phyloP scores from a whole-genome alignment of 2,113 vertebrate species.

The Eolophus roseicapilla region DNA sequence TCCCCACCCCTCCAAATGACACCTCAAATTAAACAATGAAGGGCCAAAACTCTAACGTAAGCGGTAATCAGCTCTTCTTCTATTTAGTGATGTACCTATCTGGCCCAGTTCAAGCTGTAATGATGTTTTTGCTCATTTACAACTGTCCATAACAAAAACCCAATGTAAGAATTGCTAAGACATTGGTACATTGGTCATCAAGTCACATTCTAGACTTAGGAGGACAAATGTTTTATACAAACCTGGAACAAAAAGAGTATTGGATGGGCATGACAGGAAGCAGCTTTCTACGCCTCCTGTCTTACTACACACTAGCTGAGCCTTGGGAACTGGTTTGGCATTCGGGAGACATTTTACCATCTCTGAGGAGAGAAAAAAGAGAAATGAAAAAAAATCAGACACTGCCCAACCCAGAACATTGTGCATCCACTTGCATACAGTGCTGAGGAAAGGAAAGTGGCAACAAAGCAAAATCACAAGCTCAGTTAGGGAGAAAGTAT shows the following conservation, averaged over 20 bases:
- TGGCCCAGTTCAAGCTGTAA: neutral
- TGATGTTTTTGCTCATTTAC: neutral
- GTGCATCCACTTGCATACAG: neutral
- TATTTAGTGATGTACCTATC: neutral
- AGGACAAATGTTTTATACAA: conserved; percentile 7
- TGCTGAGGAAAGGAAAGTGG: neutral
- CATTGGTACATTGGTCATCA: neutral
- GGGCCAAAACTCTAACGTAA: neutral
- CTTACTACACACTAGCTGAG: conserved; percentile 87
- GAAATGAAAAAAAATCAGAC: neutral
- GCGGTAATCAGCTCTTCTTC: neutral
- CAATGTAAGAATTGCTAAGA: neutral
- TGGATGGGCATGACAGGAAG: conserved; percentile 87
- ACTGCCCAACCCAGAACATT: neutral
- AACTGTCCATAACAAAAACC: neutral
- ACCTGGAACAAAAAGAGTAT: conserved; percentile 90
- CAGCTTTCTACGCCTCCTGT: conserved; percentile 86
- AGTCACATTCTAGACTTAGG: neutral
- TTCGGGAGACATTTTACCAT: conserved; percentile 84
- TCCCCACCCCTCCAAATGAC: accelerated
- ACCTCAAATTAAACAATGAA: neutral
- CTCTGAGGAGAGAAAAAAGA: conserved; percentile 77
- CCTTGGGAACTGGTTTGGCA: conserved; percentile 78
- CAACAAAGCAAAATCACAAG: neutral
- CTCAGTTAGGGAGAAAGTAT: neutral